Percentiles rank a stretch among this genome's conserved stretches.
These are phyloP conservation scores for Rhagium mordax DNA, from an alignment of 2,888 invertebrate genomes.

Conservation along the genomic window DNA sequence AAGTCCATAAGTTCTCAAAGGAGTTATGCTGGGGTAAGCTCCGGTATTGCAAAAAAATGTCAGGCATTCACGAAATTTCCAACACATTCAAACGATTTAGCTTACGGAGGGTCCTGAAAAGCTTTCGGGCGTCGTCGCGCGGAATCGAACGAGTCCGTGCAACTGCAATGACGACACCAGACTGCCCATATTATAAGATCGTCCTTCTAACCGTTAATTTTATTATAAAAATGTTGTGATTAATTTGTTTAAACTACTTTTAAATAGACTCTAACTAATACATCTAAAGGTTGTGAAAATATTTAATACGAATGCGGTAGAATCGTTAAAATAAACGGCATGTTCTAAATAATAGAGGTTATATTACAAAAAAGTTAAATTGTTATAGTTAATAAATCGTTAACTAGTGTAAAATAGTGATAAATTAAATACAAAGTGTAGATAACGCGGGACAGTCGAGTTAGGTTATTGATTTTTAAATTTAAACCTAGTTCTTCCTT, in stretches of 20 bases:
- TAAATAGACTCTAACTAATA: slow-evolving; percentile 22
- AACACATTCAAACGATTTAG: slow-evolving; percentile 27
- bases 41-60: slow-evolving; percentile 34
- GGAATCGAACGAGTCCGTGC: slow-evolving; percentile 49
- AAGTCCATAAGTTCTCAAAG: slow-evolving; percentile 20
- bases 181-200: slow-evolving; percentile 57
- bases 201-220: slow-evolving; percentile 53
- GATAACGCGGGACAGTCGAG: slow-evolving; percentile 19
- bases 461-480: slow-evolving; percentile 20
- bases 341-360: slow-evolving; percentile 33
- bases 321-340: slow-evolving; percentile 12
- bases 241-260: slow-evolving; percentile 34
- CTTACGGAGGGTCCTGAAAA: slow-evolving; percentile 51
- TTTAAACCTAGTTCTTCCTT: slow-evolving; percentile 51
- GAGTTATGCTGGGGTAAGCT: slow-evolving; percentile 20
- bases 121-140: slow-evolving; percentile 48
- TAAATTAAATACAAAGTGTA: slow-evolving; percentile 37
- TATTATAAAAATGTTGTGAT: slow-evolving; percentile 56
- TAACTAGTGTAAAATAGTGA: slow-evolving; percentile 33
- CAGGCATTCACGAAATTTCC: slow-evolving; percentile 34
- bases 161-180: slow-evolving; percentile 63
- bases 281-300: slow-evolving; percentile 47
- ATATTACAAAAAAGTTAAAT: slow-evolving; percentile 27
- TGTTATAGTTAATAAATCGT: slow-evolving; percentile 28
- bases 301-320: slow-evolving; percentile 9